A percentile compares a stretch with the other conserved stretches of the same genome.
phyloP scores from a whole-genome alignment of 1,140 invertebrate species.

The Hyposmocoma kahamanoa region DNA sequence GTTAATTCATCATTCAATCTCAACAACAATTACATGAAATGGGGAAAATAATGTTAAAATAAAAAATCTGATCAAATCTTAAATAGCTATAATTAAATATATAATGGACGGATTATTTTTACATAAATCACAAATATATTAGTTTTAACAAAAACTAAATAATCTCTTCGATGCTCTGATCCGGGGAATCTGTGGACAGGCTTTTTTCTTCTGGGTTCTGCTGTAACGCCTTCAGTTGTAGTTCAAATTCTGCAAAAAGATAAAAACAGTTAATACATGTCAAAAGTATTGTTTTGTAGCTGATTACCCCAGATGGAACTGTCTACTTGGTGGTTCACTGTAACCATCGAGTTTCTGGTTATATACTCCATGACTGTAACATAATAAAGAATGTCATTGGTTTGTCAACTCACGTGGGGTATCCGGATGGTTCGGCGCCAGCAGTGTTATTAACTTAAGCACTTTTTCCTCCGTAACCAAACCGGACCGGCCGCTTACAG shows the following conservation, averaged over 20 bases:
- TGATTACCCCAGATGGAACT: background rate
- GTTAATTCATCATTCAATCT: too few relatives aligned
- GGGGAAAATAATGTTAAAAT: too few relatives aligned
- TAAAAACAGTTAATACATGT: background rate
- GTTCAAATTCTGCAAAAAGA: conserved; percentile 42
- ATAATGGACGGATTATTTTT: conserved; percentile 5
- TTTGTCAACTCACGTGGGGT: conserved; percentile 31
- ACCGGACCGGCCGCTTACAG: conserved; percentile 40
- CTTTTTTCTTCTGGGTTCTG: conserved; percentile 32
- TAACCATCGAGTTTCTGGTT: too few relatives aligned
- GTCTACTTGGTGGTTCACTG: too few relatives aligned
- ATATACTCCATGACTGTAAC: too few relatives aligned
- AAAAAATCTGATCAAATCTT: too few relatives aligned
- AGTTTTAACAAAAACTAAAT: conserved; percentile 19
- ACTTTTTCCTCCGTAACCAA: conserved; percentile 53
- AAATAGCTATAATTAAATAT: too few relatives aligned
- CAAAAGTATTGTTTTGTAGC: background rate
- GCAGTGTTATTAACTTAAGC: conserved; percentile 40
- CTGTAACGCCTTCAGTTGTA: conserved; percentile 39
- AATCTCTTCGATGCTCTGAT: conserved; percentile 60
- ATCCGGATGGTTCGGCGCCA: conserved; percentile 40
- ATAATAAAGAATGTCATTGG: background rate
- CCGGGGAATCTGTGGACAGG: conserved; percentile 38
- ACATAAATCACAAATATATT: background rate
- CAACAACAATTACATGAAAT: too few relatives aligned